Conservation (phyloP, 2,888 invertebrate genomes). For the Anagyrus pseudococci region DNA sequence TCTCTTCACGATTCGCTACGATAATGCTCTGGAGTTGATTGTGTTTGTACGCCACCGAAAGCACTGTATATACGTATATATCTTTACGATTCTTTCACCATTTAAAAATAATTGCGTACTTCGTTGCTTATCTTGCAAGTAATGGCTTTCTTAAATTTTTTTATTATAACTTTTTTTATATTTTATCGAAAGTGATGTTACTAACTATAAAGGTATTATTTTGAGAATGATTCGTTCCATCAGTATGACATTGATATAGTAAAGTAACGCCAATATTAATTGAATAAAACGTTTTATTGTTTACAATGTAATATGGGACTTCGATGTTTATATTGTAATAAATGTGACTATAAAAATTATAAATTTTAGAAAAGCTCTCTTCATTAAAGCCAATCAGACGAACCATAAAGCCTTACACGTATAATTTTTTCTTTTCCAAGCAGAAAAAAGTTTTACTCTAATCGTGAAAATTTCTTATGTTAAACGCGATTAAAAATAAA, state of each 20-base stretch:
- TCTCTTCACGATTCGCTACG: not conserved
- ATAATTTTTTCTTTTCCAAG: not conserved
- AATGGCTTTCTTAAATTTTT: not conserved
- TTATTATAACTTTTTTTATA: not conserved
- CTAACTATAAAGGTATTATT: not conserved
- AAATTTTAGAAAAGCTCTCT: not conserved
- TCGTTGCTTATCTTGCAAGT: too few relatives aligned
- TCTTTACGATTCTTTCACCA: not conserved
- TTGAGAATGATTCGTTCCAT: not conserved
- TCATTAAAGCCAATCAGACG: too few relatives aligned
- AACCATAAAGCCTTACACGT: too few relatives aligned
- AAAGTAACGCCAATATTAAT: too few relatives aligned
- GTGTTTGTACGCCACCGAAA: not conserved
- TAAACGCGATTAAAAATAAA: not conserved
- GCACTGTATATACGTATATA: not conserved
- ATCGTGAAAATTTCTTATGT: too few relatives aligned
- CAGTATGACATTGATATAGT: too few relatives aligned
- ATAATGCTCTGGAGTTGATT: not conserved
- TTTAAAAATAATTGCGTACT: not conserved
- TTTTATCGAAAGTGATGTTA: not conserved
- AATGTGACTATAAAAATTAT: not conserved
- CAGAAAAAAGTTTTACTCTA: too few relatives aligned
- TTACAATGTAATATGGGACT: too few relatives aligned
- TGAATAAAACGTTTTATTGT: too few relatives aligned
- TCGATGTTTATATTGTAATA: not conserved